Base-by-base conservation (phyloP, 92 coral and sea anemone genomes). In the Phymanthus crucifer region DNA sequence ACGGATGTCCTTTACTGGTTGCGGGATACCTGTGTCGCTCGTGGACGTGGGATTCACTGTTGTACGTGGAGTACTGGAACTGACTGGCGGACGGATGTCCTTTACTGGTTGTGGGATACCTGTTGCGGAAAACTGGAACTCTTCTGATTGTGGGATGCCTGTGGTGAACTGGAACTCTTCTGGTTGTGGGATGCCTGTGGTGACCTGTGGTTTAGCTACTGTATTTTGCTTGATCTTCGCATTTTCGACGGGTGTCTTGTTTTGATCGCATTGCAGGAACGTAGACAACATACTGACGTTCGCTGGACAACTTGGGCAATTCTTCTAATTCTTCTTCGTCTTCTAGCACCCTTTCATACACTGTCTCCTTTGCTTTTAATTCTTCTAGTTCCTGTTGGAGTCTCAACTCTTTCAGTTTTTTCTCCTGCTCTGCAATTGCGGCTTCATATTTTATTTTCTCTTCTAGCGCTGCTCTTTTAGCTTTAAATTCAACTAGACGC, bases 401-500 rank as follows among this genome's bases (percentile, higher is more conserved):
- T 77, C 47, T 75, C 32, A 85, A 45, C 27, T 72, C 52, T 7
- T 85, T 83, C 35, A 82, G 40, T 70, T 82, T 82, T 68, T 77
- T 78, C 37, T 87, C 83, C 40, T 86, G 90, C 19, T 87, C 90
- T 45, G 90, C 90, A 72, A 87, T 82, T 35, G 23, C 45, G 26
- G 86, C 82, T 27, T 73, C 73, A 54, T 71, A 87, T 83, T 83
- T 78, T 21, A 72, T 46, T 47, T 87, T 87, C 13, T 67, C 78
- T 83, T 87, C 84, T 40, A 87, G 23, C 19, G 91, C 87, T 13
- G 91, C 91, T 73, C 75, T 83, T 68, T 83, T 87, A 3, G 87
- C 87, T 74, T 78, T 56, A 24, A 87, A 38, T 56, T 71, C 75
- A 21, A 69, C 73, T 13, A 69, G 48, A 5, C n/a, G n/a, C n/a